A percentile compares a stretch with the other conserved stretches of the same genome.
Evolutionary conservation across 2,113 vertebrate species (phyloP).

Genomic region (Ciconia stormi): DNA sequence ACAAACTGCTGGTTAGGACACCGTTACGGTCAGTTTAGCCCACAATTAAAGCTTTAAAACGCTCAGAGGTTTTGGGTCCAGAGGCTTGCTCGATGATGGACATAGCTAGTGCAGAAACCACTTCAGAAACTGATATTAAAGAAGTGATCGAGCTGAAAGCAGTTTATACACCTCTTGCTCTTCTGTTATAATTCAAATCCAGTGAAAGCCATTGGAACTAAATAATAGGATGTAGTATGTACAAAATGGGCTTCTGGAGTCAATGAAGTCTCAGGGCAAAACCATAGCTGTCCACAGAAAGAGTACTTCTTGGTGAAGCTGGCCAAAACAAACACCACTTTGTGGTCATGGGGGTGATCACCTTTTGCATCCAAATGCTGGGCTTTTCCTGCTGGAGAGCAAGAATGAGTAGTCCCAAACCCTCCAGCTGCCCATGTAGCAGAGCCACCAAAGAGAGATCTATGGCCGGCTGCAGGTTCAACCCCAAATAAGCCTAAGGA

Average conservation of each 20-base stretch:
- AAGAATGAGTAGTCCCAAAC: neutral
- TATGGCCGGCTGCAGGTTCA: neutral
- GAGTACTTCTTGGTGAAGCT: neutral
- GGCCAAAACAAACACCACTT: neutral
- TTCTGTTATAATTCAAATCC: neutral
- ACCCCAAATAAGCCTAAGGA: neutral
- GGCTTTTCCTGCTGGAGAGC: neutral
- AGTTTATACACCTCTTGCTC: neutral
- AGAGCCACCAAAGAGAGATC: neutral
- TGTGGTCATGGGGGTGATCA: neutral
- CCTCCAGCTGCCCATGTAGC: neutral
- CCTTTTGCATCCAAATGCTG: neutral
- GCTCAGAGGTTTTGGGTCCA: neutral
- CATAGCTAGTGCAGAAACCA: neutral
- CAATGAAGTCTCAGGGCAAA: neutral
- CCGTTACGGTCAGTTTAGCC: rapidly evolving
- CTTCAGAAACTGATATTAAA: neutral
- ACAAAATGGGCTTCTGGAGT: neutral
- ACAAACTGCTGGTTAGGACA: neutral
- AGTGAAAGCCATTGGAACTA: neutral
- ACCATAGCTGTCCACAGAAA: neutral
- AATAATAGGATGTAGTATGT: neutral
- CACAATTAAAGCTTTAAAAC: neutral
- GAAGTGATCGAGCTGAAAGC: neutral
- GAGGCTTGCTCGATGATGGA: neutral